Evolutionary conservation across 92 coral and sea anemone genomes (phyloP), one percentile per base, ranked within the genome.

Genomic region (Nematostella vectensis): DNA sequence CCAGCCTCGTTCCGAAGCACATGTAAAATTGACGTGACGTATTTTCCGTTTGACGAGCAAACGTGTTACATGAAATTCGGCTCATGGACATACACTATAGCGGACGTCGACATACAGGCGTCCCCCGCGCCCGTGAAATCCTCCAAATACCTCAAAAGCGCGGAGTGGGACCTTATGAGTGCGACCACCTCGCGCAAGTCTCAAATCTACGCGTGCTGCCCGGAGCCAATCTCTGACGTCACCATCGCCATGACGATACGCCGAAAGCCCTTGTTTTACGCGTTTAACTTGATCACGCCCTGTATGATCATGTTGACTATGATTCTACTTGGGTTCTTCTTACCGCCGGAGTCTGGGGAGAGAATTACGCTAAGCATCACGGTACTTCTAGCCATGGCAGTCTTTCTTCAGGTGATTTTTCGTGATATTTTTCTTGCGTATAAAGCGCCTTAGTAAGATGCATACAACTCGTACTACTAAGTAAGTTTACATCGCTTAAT

Each of bases 301-400:
- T 88, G 96, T 44, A 65, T 88, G 71, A 82, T 88, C 3, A 73
- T 88, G 62, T 48, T 88, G 50, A 74, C 78, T 1, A 80, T 83
- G 80, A 81, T 88, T 23, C 64, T 88, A 8, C 62, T 82, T 50
- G 96, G 96, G 40, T 88, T 88, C 54, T 74, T 80, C 42, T 82
- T 88, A 29, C 96, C 96, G 1, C 96, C 96, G 9, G 96, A 88
- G 39, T 76, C 89, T n/a, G 85, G 88, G 17, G 96, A 88, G 49
- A 86, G 96, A 3, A 83, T 81, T 50, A 83, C 96, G 52, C 70
- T 88, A 2, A 88, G 87, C 65, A 88, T 88, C 72, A 88, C 96
- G 47, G 88, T 88, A 12, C 63, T 88, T 44, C 65, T 88, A 0
- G 94, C 96, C 15, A 83, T 88, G 94, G 93, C 94, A 0, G 96